A percentile compares a stretch with the other conserved stretches of the same genome.
These are phyloP conservation scores for Hermodice carunculata DNA, from an alignment of 2,888 invertebrate genomes.

Conservation along the genomic window DNA sequence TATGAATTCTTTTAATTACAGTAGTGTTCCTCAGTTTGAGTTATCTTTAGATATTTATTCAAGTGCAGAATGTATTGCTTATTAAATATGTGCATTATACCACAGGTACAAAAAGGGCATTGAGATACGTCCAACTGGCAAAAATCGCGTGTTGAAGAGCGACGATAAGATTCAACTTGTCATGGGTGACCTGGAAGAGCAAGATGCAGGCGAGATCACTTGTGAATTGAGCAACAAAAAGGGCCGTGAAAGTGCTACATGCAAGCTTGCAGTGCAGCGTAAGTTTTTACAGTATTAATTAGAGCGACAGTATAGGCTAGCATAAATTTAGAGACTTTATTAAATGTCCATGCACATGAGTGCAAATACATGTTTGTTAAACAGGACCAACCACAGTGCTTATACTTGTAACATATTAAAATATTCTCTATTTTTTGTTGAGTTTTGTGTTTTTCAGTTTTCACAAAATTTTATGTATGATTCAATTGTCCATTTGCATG, in stretches of 20 bases:
- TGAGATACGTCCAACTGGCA: constrained; percentile 71
- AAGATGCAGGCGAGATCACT: constrained; percentile 95
- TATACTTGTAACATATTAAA: neutral
- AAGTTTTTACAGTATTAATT: too few species aligned
- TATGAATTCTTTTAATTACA: neutral
- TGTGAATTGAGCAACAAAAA: constrained; percentile 95
- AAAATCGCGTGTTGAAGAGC: constrained; percentile 75
- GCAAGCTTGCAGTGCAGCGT: constrained; percentile 68
- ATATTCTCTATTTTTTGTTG: neutral
- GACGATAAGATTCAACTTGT: constrained; percentile 87
- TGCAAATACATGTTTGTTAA: too few species aligned
- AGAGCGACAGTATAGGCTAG: too few species aligned
- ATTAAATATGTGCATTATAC: neutral
- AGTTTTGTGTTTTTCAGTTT: neutral
- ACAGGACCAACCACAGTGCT: neutral
- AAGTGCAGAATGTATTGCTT: too few species aligned
- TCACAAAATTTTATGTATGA: neutral
- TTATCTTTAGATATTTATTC: too few species aligned
- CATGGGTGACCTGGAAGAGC: constrained; percentile 88
- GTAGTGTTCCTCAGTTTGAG: too few species aligned
- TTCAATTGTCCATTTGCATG: too few species aligned
- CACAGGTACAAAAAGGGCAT: constrained; percentile 64
- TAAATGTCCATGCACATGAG: too few species aligned
- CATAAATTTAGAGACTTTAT: constrained; percentile 35
- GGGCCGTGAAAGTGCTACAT: constrained; percentile 90